Base-by-base conservation (phyloP, 2,797 vertebrate species). In the Sphenopsis melanotis region DNA sequence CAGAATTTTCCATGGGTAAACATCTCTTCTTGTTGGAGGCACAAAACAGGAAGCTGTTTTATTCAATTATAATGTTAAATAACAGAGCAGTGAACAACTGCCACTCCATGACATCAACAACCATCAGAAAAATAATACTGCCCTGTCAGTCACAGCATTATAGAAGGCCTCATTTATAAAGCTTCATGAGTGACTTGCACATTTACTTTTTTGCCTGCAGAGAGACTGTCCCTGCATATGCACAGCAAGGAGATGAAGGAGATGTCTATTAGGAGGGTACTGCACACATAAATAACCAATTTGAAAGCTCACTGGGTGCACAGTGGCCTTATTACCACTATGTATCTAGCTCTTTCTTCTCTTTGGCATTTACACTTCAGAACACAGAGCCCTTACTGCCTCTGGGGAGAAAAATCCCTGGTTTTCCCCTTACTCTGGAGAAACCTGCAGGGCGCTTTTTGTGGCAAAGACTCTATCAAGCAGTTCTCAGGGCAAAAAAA, bases 341-440 rank as follows among this genome's bases (percentile, higher is more conserved):
- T 41, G 42, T 21, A 55, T 71, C 27, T 47, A 72, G 68, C 70
- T 91, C 12, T 1, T 61, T 55, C 57, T 69, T 86, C n/a, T 82
- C 72, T 94, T 86, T 88, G 65, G 42, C 57, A 91, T 88, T 93
- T 94, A 52, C 57, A 65, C 72, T 69, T 91, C 55, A 91, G 84
- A 88, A 81, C 42, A 68, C 32, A 41, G 19, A 77, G 56, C 6
- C 7, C 41, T 87, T 60, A 39, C 11, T 77, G 57, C 36, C 72
- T 61, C 57, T 60, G 34, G 60, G 20, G 27, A 81, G 39, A 79
- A 95, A 95, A 93, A 56, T 52, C 23, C 47, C 32, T 68, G 7
- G 8, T 69, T 90, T 90, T 61, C 36, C 39, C 59, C 41, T 46
- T 70, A 44, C 7, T 34, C 32, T 22, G n/a, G n/a, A 78, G 68